Evolutionary conservation across 1,140 invertebrate genomes (phyloP), one percentile per base, ranked within the genome.

Genomic region (Propsilocerus akamusi): DNA sequence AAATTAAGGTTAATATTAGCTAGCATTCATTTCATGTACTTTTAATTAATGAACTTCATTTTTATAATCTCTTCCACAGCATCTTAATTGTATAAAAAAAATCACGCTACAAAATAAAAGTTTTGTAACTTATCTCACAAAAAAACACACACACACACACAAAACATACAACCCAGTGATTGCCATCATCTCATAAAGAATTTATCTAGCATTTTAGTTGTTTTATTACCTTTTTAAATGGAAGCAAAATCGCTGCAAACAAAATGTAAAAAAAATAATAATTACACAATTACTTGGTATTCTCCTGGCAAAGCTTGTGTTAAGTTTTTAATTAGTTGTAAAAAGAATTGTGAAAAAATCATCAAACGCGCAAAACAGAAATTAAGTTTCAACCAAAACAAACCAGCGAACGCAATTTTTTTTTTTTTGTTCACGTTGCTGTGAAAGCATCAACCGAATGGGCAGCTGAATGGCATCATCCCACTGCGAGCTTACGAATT

Each of bases 41-140:
- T 28, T 17, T 49, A 37, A 46, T 26, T 32, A 14, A 14, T 25
- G n/a, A 25, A 17, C 22, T 46, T 49, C 34, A 23, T 7, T 52
- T 49, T 49, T 48, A 24, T 11, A 24, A 32, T 20, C 25, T 46
- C 34, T 54, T 55, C 49, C 26, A 52, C 48, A 48, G 49, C 41
- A 53, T 34, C 41, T 49, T 46, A 26, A 32, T 51, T 32, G 30
- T 49, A 52, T 5, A 50, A 49, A 46, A 49, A 49, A 26, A 51
- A 24, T 49, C 48, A 52, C 37, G 37, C 51, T 28, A 50, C 25
- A 46, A 50, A 52, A 46, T 28, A 48, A 48, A 46, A 28, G 30
- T 26, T 26, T 48, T 28, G 47, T 26, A 48, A 48, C 14, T 48
- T 26, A 48, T 48, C 26, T 26, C 14, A 48, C 14, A 37, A 37